Percentiles rank a stretch among this genome's conserved stretches.
phyloP scores from a whole-genome alignment of 2,113 vertebrate species.

The Hippocampus abdominalis region DNA sequence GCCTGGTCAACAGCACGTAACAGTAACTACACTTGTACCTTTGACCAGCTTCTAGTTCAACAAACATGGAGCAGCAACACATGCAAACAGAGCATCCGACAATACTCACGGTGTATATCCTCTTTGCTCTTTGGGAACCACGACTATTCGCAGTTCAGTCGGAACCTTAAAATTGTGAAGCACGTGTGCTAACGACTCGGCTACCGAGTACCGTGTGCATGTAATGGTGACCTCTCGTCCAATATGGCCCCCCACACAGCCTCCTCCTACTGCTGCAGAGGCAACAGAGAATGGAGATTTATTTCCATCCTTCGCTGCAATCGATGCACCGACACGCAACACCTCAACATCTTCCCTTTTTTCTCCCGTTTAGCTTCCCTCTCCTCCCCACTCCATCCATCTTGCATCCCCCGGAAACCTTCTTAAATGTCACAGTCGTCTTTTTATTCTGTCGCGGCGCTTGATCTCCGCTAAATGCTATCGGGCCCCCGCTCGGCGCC shows the following conservation, averaged over 20 bases:
- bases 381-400: slow-evolving; percentile 10
- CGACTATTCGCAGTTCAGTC: neutral
- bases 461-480: slow-evolving; percentile 61
- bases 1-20: too few relatives aligned
- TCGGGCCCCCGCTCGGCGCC: slow-evolving; percentile 32
- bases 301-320: slow-evolving; percentile 54
- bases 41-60: too few relatives aligned
- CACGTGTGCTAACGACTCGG: neutral
- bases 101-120: neutral
- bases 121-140: neutral
- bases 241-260: slow-evolving; percentile 27
- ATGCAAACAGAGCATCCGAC: too few relatives aligned
- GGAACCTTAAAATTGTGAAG: neutral
- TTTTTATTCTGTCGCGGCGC: slow-evolving; percentile 33
- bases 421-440: slow-evolving; percentile 45
- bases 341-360: slow-evolving; percentile 18
- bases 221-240: slow-evolving; percentile 21
- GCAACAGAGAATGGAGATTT: slow-evolving; percentile 53
- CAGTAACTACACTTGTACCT: too few relatives aligned
- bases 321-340: slow-evolving; percentile 56
- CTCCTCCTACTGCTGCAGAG: slow-evolving; percentile 32
- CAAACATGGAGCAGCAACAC: too few relatives aligned
- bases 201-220: neutral
- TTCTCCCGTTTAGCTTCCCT: slow-evolving; percentile 33
- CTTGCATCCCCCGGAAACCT: slow-evolving; percentile 12